These are phyloP conservation scores for Psix sp. DNA, from an alignment of 1,140 invertebrate genomes.

Conservation along the genomic window DNA sequence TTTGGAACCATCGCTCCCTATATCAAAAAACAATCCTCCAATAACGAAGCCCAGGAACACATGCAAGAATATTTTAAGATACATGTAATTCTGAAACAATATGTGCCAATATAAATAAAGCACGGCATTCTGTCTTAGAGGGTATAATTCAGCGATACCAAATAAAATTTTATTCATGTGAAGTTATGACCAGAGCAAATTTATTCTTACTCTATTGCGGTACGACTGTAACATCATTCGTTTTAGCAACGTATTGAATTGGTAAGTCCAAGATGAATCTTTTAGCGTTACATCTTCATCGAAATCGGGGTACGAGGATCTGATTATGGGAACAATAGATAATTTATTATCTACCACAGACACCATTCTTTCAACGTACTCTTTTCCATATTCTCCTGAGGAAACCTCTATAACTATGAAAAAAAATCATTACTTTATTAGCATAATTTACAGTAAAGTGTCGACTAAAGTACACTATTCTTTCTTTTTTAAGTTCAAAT, in stretches of 20 bases:
- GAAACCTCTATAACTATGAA: slow-evolving; percentile 85
- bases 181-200: not conserved
- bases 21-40: slow-evolving; percentile 82
- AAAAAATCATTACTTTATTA: slow-evolving; percentile 55
- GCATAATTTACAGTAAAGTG: not conserved
- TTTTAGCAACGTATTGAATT: slow-evolving; percentile 81
- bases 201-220: slow-evolving; percentile 81
- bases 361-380: slow-evolving; percentile 80
- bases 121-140: not conserved
- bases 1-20: slow-evolving; percentile 87
- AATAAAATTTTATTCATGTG: not conserved
- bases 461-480: too few species aligned
- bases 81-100: slow-evolving; percentile 82
- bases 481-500: too few species aligned
- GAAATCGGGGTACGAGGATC: slow-evolving; percentile 25
- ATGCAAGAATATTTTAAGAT: slow-evolving; percentile 82
- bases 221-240: slow-evolving; percentile 85
- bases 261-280: slow-evolving; percentile 79
- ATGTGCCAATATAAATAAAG: not conserved
- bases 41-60: slow-evolving; percentile 83
- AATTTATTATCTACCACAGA: slow-evolving; percentile 79
- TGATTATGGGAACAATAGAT: slow-evolving; percentile 77
- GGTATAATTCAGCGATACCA: too few species aligned
- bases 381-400: slow-evolving; percentile 83
- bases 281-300: slow-evolving; percentile 60